Evolutionary conservation across 1,140 invertebrate genomes (phyloP).

Genomic region (Drosophila watanabei): DNA sequence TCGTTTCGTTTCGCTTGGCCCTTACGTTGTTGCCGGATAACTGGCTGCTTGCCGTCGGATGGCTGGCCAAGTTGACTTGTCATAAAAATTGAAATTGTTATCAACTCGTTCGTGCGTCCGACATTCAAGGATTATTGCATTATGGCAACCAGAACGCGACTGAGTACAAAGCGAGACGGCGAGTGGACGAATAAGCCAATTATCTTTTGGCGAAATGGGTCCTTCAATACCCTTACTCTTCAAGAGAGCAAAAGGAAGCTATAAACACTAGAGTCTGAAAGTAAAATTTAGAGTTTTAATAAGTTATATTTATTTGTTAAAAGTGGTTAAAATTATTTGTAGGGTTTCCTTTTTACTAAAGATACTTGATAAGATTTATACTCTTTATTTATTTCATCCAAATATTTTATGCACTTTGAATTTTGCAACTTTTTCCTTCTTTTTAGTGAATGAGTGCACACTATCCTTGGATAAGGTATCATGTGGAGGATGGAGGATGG

Average conservation of each 20-base stretch:
- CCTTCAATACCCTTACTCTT: conserved; percentile 2
- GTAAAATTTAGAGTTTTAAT: background rate
- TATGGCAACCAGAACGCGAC: conserved; percentile 53
- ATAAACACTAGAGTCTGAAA: background rate
- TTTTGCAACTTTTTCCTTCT: background rate
- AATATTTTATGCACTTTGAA: too few relatives aligned
- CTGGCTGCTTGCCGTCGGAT: conserved; percentile 36
- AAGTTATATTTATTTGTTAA: too few relatives aligned
- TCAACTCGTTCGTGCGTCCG: conserved; percentile 80
- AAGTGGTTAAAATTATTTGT: too few relatives aligned
- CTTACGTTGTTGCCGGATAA: conserved; percentile 42
- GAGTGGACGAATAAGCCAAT: conserved; percentile 4
- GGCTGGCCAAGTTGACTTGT: conserved; percentile 73
- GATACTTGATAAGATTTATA: background rate
- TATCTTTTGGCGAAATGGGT: conserved; percentile 11
- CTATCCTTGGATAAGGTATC: conserved; percentile 7
- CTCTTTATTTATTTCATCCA: background rate
- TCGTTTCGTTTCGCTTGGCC: conserved; percentile 66
- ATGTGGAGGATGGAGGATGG: background rate
- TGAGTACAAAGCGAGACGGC: conserved; percentile 10
- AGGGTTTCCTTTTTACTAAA: background rate
- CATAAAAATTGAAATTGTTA: conserved; percentile 85
- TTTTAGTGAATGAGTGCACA: background rate
- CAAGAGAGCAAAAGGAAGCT: background rate
- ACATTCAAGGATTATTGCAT: conserved; percentile 82